Conservation (phyloP, 2,888 invertebrate species). For the Magallana nippona region DNA sequence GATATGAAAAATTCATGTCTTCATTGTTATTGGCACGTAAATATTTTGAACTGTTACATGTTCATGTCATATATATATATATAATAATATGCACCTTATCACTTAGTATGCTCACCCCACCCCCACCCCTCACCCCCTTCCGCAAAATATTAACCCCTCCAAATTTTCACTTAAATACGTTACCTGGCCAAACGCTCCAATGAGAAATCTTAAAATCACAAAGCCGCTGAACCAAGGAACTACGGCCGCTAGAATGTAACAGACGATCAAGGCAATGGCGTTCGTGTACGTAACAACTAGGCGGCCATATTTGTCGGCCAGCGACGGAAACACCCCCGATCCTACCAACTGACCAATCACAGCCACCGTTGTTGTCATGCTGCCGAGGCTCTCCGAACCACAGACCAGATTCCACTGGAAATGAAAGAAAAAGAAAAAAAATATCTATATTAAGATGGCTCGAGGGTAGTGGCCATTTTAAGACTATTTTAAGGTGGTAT, state of each 20-base stretch:
- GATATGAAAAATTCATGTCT: too few species aligned
- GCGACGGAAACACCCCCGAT: constrained; percentile 35
- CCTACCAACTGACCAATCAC: constrained; percentile 42
- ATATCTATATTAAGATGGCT: too few species aligned
- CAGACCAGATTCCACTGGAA: constrained; percentile 45
- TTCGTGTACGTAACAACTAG: not conserved
- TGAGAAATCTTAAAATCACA: constrained; percentile 19
- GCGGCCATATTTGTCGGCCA: constrained; percentile 44
- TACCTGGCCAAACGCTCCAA: constrained; percentile 39
- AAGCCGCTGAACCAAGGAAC: constrained; percentile 33
- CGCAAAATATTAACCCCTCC: too few species aligned
- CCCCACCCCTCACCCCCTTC: too few species aligned
- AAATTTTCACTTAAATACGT: not conserved
- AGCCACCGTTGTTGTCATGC: constrained; percentile 19
- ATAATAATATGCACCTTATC: too few species aligned
- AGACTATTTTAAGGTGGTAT: too few species aligned
- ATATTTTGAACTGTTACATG: too few species aligned
- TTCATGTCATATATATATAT: too few species aligned
- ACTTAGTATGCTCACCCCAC: too few species aligned
- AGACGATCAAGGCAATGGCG: not conserved
- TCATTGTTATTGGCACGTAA: too few species aligned
- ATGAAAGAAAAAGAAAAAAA: not conserved
- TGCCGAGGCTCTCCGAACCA: constrained; percentile 26
- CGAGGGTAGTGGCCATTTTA: too few species aligned
- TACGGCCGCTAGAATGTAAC: not conserved